Evolutionary conservation across 2,888 invertebrate species (phyloP).

Genomic region (Acrobasis suavella): DNA sequence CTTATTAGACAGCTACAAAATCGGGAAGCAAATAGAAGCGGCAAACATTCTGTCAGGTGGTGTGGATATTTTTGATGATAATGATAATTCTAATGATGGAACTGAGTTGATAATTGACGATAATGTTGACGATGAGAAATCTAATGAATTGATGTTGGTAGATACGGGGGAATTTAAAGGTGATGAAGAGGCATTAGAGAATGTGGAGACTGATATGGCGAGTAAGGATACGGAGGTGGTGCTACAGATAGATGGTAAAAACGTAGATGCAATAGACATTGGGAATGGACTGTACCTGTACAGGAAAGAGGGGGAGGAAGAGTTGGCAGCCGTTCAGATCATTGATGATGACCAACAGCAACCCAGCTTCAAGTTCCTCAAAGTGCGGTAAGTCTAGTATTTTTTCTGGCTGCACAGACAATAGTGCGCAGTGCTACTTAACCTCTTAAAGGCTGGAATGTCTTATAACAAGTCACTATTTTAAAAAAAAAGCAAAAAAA

Average conservation of each 20-base stretch:
- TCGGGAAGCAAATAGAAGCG: slow-evolving; percentile 74
- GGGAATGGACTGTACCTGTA: slow-evolving; percentile 77
- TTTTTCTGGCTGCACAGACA: not conserved
- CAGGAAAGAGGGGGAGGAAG: slow-evolving; percentile 67
- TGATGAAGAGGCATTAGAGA: slow-evolving; percentile 43
- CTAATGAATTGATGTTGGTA: slow-evolving; percentile 45
- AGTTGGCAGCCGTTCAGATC: slow-evolving; percentile 74
- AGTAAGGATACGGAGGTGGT: slow-evolving; percentile 72
- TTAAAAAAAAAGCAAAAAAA: no score
- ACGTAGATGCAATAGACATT: slow-evolving; percentile 76
- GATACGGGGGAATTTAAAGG: slow-evolving; percentile 45
- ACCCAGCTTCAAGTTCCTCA: slow-evolving; percentile 72
- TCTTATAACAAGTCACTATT: no score
- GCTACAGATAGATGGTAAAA: slow-evolving; percentile 74
- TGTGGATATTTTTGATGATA: slow-evolving; percentile 77
- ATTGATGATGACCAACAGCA: slow-evolving; percentile 63
- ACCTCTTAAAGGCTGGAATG: no score
- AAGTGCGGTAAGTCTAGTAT: slow-evolving; percentile 68
- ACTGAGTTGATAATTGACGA: slow-evolving; percentile 78
- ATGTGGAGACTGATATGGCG: slow-evolving; percentile 47
- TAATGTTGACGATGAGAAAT: slow-evolving; percentile 66
- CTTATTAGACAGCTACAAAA: slow-evolving; percentile 63
- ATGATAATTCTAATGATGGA: slow-evolving; percentile 78
- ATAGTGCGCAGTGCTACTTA: no score
- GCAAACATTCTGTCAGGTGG: slow-evolving; percentile 76